Percentiles rank a stretch among this genome's conserved stretches.
phyloP scores from a whole-genome alignment of 2,797 vertebrate species.

The Streptopelia turtur region DNA sequence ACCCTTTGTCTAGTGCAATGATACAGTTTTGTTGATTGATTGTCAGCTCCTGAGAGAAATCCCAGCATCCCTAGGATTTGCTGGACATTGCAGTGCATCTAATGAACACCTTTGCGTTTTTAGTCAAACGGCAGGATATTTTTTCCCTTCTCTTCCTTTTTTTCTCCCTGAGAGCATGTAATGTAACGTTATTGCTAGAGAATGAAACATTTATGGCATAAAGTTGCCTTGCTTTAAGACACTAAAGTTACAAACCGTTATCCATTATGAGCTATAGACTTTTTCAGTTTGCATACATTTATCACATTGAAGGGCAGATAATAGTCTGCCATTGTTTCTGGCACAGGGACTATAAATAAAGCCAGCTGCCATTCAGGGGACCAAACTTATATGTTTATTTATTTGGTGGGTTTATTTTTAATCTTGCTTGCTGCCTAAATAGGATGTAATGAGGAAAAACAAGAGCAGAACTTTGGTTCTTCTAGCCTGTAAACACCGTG shows the following conservation, averaged over 20 bases:
- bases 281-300: conserved; percentile 34
- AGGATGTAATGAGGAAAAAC: background rate
- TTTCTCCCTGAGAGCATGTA: background rate
- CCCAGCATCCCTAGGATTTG: background rate
- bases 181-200: conserved; percentile 17
- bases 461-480: background rate
- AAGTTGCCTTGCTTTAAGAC: conserved; percentile 63
- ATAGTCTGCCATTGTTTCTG: background rate
- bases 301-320: conserved; percentile 10
- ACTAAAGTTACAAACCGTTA: conserved; percentile 25
- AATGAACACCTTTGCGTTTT: conserved; percentile 56
- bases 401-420: background rate
- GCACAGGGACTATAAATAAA: background rate
- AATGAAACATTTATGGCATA: conserved; percentile 27
- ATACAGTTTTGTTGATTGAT: background rate
- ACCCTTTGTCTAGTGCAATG: fast-evolving
- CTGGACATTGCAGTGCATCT: background rate
- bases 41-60: background rate
- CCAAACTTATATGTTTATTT: background rate
- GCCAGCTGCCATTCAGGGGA: background rate
- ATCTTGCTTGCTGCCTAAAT: background rate
- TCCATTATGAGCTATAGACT: conserved; percentile 18
- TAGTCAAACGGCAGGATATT: background rate
- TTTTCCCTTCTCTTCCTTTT: background rate
- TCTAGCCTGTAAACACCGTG: background rate